Base-by-base conservation (phyloP, 2,888 invertebrate genomes). In the Orthosia cruda region DNA sequence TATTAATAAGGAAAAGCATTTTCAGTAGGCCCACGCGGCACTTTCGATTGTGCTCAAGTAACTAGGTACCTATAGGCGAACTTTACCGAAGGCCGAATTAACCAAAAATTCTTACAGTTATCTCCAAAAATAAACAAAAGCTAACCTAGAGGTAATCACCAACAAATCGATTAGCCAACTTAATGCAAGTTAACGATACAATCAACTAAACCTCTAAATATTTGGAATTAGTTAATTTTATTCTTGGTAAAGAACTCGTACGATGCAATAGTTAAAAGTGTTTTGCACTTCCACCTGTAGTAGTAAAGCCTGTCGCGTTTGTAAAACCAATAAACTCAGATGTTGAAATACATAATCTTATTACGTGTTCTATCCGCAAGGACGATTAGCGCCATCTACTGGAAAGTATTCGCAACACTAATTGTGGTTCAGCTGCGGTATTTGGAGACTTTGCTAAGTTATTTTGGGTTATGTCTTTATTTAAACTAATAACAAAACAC, bases 381-480 rank as follows among this genome's bases (percentile, higher is more conserved):
- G 20, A 59, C 49, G 5, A 80, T 59, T 49, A 58, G 74, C 64
- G 80, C 20, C 77, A 77, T 5, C 77, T 73, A 73, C 40, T 32
- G 20, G 54, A 7, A 26, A 12, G 11, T 5, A n/a, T 47, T 32
- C n/a, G 20, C 23, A 54, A 54, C 58, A 59, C 15, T 55, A 26
- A 59, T 12, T 59, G 13, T 13, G 15, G 7, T 49, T 26, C 26
- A 18, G 20, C 13, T 49, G 4, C 4, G 4, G 26, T 32, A 16
- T 40, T 32, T 23, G n/a, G n/a, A 32, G 4, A n/a, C 45, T 23
- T 59, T 49, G n/a, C 2, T 18, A 23, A 23, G 7, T n/a, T 40
- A 20, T 50, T 50, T 18, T 77, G 11, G 2, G 3, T 47, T 13
- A 18, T 16, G 16, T 61, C 45, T 12, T 11, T 20, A 26, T 23